Percentiles rank a stretch among this genome's conserved stretches.
phyloP scores from a whole-genome alignment of 2,113 vertebrate genomes.

The Onychostruthus taczanowskii region DNA sequence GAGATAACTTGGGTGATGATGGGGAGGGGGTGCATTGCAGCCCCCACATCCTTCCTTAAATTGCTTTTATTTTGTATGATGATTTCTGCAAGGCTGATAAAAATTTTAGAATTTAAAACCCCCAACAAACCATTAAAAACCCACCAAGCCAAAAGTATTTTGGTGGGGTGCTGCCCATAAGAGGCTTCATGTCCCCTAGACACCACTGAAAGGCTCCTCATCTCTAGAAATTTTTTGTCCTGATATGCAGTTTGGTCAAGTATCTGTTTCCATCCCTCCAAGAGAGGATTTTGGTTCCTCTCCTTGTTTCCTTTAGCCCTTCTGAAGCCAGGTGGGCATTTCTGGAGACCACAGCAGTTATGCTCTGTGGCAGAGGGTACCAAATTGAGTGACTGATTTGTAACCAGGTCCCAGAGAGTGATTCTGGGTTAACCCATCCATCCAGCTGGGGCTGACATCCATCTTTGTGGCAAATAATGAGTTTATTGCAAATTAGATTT shows the following conservation, averaged over 20 bases:
- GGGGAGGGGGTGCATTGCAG: not conserved
- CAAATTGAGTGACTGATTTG: not conserved
- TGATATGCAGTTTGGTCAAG: not conserved
- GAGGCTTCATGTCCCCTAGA: not conserved
- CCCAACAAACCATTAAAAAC: not conserved
- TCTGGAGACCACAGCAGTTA: not conserved
- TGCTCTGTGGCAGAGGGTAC: not conserved
- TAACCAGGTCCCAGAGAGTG: not conserved
- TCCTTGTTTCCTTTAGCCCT: not conserved
- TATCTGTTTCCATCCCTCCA: not conserved
- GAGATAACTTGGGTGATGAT: not conserved
- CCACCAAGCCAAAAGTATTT: not conserved
- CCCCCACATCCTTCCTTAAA: not conserved
- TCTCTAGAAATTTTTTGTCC: not conserved
- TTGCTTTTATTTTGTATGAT: not conserved
- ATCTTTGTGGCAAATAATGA: not conserved
- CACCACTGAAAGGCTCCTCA: not conserved
- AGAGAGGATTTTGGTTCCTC: not conserved
- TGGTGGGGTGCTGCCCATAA: not conserved
- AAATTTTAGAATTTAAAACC: not conserved
- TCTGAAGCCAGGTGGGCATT: not conserved
- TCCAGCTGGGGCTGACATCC: not conserved
- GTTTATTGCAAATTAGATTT: not conserved
- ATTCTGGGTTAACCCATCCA: not conserved
- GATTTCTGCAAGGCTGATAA: not conserved